These are phyloP conservation scores for Pseudobourletiella spinata DNA, from an alignment of 1,140 invertebrate species.

Conservation along the genomic window DNA sequence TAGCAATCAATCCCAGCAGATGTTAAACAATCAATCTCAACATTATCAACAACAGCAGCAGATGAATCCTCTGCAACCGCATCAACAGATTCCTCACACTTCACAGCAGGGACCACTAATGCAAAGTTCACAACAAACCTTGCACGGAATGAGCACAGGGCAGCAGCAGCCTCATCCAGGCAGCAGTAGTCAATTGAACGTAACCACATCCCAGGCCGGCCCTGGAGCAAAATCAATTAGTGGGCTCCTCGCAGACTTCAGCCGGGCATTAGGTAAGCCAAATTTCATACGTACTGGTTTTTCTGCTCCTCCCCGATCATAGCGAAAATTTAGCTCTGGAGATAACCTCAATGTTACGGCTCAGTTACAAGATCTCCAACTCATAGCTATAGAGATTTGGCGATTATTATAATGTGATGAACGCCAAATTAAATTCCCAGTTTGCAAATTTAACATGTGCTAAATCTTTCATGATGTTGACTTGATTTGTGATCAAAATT, in stretches of 20 bases:
- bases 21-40: background rate
- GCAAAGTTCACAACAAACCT: constrained; percentile 8
- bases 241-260: constrained; percentile 50
- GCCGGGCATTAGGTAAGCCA: constrained; percentile 43
- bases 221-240: constrained; percentile 41
- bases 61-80: constrained; percentile 38
- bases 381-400: too few relatives aligned
- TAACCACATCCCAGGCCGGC: constrained; percentile 12
- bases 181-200: constrained; percentile 6
- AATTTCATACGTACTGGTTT: too few relatives aligned
- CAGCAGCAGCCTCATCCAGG: background rate
- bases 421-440: too few relatives aligned
- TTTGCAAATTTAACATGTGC: too few relatives aligned
- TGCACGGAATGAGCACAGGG: constrained; percentile 1
- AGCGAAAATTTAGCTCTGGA: too few relatives aligned
- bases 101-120: constrained; percentile 36
- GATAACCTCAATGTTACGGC: too few relatives aligned
- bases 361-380: too few relatives aligned
- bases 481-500: too few relatives aligned
- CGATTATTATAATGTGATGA: too few relatives aligned
- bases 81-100: constrained; percentile 16
- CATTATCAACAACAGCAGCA: constrained; percentile 38
- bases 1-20: background rate
- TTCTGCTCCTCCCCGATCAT: too few relatives aligned
- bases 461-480: too few relatives aligned